phyloP scores from a whole-genome alignment of 2,797 vertebrate genomes.

The Carcharodon carcharias region DNA sequence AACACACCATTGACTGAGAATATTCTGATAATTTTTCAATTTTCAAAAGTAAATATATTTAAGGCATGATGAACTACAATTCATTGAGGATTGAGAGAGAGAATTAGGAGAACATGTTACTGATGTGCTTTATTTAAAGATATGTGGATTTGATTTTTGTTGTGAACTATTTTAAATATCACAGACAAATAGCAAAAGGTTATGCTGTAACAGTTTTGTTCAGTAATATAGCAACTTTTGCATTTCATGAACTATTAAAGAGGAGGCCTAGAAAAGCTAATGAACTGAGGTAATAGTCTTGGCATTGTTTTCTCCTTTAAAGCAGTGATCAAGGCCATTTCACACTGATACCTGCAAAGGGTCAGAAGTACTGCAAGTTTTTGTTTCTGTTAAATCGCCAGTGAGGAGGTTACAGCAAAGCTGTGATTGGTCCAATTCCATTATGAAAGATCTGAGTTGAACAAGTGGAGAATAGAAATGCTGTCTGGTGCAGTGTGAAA shows the following conservation, averaged over 20 bases:
- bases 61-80: conserved; percentile 51
- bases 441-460: background rate
- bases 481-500: background rate
- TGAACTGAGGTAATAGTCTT: background rate
- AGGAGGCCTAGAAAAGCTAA: background rate
- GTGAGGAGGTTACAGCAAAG: background rate
- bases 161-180: background rate
- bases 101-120: background rate
- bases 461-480: background rate
- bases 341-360: background rate
- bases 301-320: background rate
- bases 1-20: conserved; percentile 63
- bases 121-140: background rate
- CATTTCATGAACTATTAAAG: background rate
- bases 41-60: conserved; percentile 68
- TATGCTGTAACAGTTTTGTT: background rate
- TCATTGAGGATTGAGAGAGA: background rate
- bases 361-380: background rate
- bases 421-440: background rate
- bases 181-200: background rate
- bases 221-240: background rate
- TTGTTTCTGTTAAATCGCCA: background rate
- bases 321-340: background rate
- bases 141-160: background rate
- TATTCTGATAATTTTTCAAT: conserved; percentile 78